These are phyloP conservation scores for Pipistrellus pipistrellus DNA, from an alignment of 2,797 vertebrate species.

Conservation along the genomic window DNA sequence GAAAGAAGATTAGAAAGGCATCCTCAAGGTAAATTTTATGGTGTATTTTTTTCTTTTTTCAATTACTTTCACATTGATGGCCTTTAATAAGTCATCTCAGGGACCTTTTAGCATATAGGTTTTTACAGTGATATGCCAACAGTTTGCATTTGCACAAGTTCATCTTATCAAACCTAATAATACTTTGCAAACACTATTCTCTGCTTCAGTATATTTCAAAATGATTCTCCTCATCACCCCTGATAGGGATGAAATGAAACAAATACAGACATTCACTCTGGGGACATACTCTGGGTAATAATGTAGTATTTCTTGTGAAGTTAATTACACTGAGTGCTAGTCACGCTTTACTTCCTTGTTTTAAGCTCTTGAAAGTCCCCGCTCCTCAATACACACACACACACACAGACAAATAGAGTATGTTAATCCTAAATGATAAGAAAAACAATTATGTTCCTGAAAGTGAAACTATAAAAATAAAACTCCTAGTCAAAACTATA, in stretches of 20 bases:
- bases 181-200: constrained; percentile 74
- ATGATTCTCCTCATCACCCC: constrained; percentile 76
- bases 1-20: constrained; percentile 32
- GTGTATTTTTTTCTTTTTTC: background rate
- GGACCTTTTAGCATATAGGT: background rate
- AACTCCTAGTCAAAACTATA: constrained; percentile 55
- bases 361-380: constrained; percentile 55
- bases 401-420: constrained; percentile 45
- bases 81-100: constrained; percentile 65
- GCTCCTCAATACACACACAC: no score
- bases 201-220: constrained; percentile 78
- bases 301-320: constrained; percentile 75
- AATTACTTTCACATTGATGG: constrained; percentile 19
- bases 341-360: constrained; percentile 69
- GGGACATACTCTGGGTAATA: constrained; percentile 76
- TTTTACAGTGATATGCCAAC: constrained; percentile 32
- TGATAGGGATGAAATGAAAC: constrained; percentile 78
- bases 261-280: constrained; percentile 72
- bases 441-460: constrained; percentile 67
- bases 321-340: constrained; percentile 76
- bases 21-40: constrained; percentile 58
- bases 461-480: constrained; percentile 67
- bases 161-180: constrained; percentile 79
- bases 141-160: constrained; percentile 71
- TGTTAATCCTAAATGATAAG: constrained; percentile 69